phyloP scores from a whole-genome alignment of 1,140 invertebrate species.

The Drosophila baimaii region DNA sequence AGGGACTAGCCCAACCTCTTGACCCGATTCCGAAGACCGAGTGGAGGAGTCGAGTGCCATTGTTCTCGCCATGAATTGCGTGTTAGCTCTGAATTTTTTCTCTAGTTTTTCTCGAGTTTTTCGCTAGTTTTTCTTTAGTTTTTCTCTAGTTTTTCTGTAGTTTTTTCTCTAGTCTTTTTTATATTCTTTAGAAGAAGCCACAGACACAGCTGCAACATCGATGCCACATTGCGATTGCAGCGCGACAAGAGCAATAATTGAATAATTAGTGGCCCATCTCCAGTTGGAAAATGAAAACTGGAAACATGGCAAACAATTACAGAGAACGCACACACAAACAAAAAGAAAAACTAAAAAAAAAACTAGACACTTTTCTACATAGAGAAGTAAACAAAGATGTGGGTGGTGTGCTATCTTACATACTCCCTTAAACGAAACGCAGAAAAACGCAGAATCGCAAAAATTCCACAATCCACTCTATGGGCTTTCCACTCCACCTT shows the following conservation, averaged over 20 bases:
- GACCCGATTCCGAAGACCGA: constrained; percentile 58
- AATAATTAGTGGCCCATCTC: constrained; percentile 51
- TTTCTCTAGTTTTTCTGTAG: background rate
- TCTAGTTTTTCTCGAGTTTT: constrained; percentile 7
- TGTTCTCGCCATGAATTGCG: constrained; percentile 16
- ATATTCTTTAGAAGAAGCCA: background rate
- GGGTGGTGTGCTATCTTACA: constrained; percentile 18
- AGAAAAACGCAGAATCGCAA: background rate
- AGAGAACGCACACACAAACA: constrained; percentile 12
- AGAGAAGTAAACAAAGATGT: background rate
- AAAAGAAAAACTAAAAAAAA: background rate
- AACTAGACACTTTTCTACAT: no score
- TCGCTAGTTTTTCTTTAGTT: background rate
- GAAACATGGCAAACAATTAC: constrained; percentile 33
- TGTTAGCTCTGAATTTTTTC: constrained; percentile 26
- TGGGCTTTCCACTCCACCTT: constrained; percentile 1
- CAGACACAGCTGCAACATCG: constrained; percentile 23
- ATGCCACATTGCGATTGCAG: constrained; percentile 12
- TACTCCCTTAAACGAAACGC: constrained; percentile 13
- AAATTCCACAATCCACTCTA: constrained; percentile 16
- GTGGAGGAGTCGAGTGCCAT: background rate
- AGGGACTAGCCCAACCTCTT: constrained; percentile 42
- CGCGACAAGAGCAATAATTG: constrained; percentile 54
- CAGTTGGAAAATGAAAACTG: constrained; percentile 51
- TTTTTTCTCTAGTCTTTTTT: background rate